Base-by-base conservation (phyloP, 1,140 invertebrate species). In the Euwallacea similis region DNA sequence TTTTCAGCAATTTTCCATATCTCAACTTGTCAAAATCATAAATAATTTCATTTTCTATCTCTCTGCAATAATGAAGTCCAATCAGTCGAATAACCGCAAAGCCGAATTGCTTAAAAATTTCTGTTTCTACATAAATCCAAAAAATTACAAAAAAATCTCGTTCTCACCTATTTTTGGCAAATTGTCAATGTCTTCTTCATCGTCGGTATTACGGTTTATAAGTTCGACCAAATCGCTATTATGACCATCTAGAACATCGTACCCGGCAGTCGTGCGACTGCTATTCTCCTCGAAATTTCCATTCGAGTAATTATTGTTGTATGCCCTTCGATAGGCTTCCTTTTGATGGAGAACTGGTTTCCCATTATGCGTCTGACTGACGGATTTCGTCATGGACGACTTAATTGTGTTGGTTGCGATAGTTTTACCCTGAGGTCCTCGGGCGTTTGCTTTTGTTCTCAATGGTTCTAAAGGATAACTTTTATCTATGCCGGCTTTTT, bases 381-480 rank as follows among this genome's bases (percentile, higher is more conserved):
- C 62, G 42, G 59, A 73, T 42, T 74, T 78, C 60, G 77, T 76
- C 0, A 73, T 73, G 4, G 72, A 75, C 11, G 74, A 67, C 73
- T 74, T 77, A 0, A 77, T 73, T 42, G 76, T 76, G 43, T 42
- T 66, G 46, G 75, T 9, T 50, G 59, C 73, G 8, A 43, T 65
- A 21, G 70, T 66, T 11, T 59, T 72, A 11, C 41, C 67, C 43
- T 73, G 59, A 13, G 71, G 42, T 76, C 72, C 11, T 67, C 44
- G n/a, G 9, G 47, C 16, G 15, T 79, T 75, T 54, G 81, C 83
- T 72, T 83, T 78, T 2, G 82, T 82, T 73, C 83, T 83, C 44
- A 91, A 81, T 0, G 92, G 92, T 76, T 93, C 90, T 11, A 94
- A 81, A 0, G 91, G 91, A 82, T 93, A 91, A 78, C 90, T 91